phyloP scores from a whole-genome alignment of 2,113 vertebrate species.

The Siphamia tubifer region DNA sequence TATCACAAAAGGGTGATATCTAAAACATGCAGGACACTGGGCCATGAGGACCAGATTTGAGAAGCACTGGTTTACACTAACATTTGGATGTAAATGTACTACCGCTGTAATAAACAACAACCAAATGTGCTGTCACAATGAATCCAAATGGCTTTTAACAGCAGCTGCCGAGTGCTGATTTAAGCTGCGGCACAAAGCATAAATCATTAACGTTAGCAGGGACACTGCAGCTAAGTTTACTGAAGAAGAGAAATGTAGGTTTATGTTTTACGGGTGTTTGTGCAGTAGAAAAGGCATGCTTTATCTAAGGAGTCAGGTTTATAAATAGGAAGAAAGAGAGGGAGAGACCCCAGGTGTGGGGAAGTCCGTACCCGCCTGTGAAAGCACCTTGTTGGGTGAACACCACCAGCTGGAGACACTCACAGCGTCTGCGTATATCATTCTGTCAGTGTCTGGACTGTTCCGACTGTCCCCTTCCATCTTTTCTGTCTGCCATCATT shows the following conservation, averaged over 20 bases:
- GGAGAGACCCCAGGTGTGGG: slow-evolving; percentile 21
- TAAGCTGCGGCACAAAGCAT: slow-evolving; percentile 6
- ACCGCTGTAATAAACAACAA: neutral
- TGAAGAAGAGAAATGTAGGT: slow-evolving; percentile 4
- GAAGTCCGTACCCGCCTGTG: slow-evolving; percentile 1
- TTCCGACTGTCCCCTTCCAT: neutral
- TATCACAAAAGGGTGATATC: no score
- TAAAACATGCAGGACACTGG: no score
- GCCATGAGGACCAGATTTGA: no score
- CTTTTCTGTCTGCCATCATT: neutral
- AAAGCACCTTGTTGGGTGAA: neutral
- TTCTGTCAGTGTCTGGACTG: neutral
- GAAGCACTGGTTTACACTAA: neutral
- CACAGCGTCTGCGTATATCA: neutral
- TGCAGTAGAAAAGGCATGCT: neutral
- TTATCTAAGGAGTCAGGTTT: neutral
- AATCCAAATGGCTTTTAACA: slow-evolving; percentile 2
- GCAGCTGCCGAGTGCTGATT: slow-evolving; percentile 17
- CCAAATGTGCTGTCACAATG: slow-evolving; percentile 8
- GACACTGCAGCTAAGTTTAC: neutral
- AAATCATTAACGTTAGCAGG: slow-evolving; percentile 34
- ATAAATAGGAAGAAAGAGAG: slow-evolving; percentile 1
- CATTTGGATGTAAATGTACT: slow-evolving; percentile 4
- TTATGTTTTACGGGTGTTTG: neutral
- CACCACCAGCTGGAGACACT: slow-evolving; percentile 21